Percentiles rank a stretch among this genome's conserved stretches.
Evolutionary conservation across 2,797 vertebrate species (phyloP).

Genomic region (Onychomys arenicola): DNA sequence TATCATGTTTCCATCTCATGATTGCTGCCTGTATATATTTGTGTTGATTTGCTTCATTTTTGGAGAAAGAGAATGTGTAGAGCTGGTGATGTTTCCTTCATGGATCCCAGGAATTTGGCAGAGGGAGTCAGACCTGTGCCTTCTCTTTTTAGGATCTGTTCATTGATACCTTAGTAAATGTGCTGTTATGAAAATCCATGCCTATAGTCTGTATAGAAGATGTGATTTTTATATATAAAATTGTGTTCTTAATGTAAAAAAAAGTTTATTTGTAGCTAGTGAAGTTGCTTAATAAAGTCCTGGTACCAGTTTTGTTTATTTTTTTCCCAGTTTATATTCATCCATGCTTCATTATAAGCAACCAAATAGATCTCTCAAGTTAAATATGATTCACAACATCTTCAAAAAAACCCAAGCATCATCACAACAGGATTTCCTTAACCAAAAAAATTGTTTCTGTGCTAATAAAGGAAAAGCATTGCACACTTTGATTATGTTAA

Average conservation of each 20-base stretch:
- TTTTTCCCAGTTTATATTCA: slow-evolving; percentile 58
- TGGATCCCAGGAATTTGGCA: slow-evolving; percentile 81
- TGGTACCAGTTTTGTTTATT: slow-evolving; percentile 79
- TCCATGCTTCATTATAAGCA: neutral
- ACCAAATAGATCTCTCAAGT: slow-evolving; percentile 45
- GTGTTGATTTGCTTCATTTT: slow-evolving; percentile 79
- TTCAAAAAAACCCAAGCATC: slow-evolving; percentile 30
- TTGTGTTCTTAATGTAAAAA: slow-evolving; percentile 86
- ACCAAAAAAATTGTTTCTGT: neutral
- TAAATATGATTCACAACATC: slow-evolving; percentile 22
- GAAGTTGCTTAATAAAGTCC: slow-evolving; percentile 89
- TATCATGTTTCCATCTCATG: neutral
- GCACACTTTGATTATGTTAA: neutral
- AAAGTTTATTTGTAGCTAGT: slow-evolving; percentile 88
- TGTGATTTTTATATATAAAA: slow-evolving; percentile 86
- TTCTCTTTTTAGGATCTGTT: slow-evolving; percentile 89
- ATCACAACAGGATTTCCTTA: slow-evolving; percentile 25
- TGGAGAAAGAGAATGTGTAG: slow-evolving; percentile 65
- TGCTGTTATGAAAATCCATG: slow-evolving; percentile 83
- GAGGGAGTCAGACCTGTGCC: slow-evolving; percentile 86
- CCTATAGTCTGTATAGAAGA: slow-evolving; percentile 86
- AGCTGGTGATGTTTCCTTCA: slow-evolving; percentile 79
- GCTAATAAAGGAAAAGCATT: neutral
- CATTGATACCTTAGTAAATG: slow-evolving; percentile 86
- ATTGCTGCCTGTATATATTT: slow-evolving; percentile 29